These are phyloP conservation scores for Eulemur rubriventer DNA, from an alignment of 2,797 vertebrate species.

Conservation along the genomic window DNA sequence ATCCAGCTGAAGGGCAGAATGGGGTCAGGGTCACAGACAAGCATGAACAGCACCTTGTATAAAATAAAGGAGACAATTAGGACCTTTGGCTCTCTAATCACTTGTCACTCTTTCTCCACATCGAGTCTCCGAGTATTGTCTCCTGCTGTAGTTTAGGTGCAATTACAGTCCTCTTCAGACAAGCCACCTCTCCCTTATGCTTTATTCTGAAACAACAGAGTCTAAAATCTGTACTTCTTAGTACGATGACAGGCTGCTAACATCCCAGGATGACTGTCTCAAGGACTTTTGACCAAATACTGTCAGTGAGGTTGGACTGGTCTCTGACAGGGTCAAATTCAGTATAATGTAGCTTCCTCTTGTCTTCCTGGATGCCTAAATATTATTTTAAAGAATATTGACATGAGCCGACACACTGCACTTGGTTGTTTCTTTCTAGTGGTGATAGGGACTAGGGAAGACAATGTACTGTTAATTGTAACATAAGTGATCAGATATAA, in stretches of 20 bases:
- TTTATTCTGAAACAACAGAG: conserved; percentile 28
- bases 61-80: background rate
- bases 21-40: background rate
- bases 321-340: background rate
- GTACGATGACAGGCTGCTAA: background rate
- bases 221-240: background rate
- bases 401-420: background rate
- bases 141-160: background rate
- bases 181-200: background rate
- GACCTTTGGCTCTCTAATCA: background rate
- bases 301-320: background rate
- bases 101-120: background rate
- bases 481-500: background rate
- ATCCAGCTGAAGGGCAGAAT: background rate
- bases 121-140: background rate
- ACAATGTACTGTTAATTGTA: background rate
- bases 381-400: background rate
- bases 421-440: background rate
- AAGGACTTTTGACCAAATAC: background rate
- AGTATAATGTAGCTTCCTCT: background rate
- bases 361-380: background rate
- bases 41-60: background rate
- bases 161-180: background rate
- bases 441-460: background rate
- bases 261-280: background rate